Base-by-base conservation (phyloP, 2,797 vertebrate species). In the Danio jaintianensis region DNA sequence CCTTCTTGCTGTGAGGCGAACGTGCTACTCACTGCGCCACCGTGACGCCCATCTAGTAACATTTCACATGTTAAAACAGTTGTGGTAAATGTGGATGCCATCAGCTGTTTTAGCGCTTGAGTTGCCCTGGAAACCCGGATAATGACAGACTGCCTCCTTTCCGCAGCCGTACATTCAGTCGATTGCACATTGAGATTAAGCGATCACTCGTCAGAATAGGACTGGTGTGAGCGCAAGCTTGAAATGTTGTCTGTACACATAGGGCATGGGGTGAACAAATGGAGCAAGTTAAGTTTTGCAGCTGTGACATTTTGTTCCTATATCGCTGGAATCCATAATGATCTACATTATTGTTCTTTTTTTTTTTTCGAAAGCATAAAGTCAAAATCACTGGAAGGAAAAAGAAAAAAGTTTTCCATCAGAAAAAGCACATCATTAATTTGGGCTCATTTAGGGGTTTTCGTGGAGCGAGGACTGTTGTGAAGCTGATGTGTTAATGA, bases 401-500 rank as follows among this genome's bases (percentile, higher is more conserved):
- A 6, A 15, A 20, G 36, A 42, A 8, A 5, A 62, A 36, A 29
- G 48, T 48, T 40, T 58, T 11, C n/a, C 15, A 15, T 50, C 58
- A 80, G 42, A 73, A 69, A 91, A 91, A 86, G 87, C 67, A 85
- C 84, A 78, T 90, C 92, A 93, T 94, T 91, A 93, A 94, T 94
- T 93, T 93, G 61, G 86, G 88, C 93, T 93, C 89, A 90, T 94
- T 94, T 94, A 92, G 88, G 86, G 87, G 87, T 90, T 90, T 93
- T 93, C 89, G 86, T 90, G 86, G 91, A 88, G 88, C 86, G 90
- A 89, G 88, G 91, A 90, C 92, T 92, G 93, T 93, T 92, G 92
- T 87, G 88, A 93, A 92, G 93, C 91, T 89, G 92, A 90, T 89
- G 92, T 93, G 92, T 91, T 95, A 94, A 95, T 94, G 93, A 94